These are phyloP conservation scores for Chelonia mydas DNA, from an alignment of 2,797 vertebrate genomes.

Conservation along the genomic window DNA sequence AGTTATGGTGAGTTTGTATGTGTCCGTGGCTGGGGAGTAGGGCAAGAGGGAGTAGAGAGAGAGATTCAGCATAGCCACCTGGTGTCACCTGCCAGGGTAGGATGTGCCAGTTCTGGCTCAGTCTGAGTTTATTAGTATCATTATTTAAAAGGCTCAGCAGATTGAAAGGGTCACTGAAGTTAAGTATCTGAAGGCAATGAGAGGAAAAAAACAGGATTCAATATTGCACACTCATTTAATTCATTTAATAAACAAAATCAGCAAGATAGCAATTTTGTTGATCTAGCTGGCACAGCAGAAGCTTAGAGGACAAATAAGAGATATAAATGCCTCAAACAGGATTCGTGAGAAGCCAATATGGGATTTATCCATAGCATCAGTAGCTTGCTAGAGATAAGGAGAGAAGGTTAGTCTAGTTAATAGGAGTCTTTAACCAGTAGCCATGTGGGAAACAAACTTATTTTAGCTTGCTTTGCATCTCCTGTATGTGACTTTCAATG, in stretches of 20 bases:
- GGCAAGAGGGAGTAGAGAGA: too few species aligned
- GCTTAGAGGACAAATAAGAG: slow-evolving; percentile 23
- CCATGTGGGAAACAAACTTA: not conserved
- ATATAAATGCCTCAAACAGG: not conserved
- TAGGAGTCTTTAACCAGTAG: not conserved
- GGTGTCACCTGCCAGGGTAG: not conserved
- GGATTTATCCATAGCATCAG: not conserved
- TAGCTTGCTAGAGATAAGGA: slow-evolving; percentile 22
- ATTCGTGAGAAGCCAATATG: not conserved
- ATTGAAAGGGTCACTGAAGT: not conserved
- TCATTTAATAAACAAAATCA: slow-evolving; percentile 57
- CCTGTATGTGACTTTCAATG: not conserved
- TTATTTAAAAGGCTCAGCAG: not conserved
- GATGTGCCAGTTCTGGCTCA: not conserved
- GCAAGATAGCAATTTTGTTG: not conserved
- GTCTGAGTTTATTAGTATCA: not conserved
- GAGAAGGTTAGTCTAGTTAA: slow-evolving; percentile 19
- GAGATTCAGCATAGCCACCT: not conserved
- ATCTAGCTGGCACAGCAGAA: slow-evolving; percentile 10
- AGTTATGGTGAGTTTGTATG: not conserved
- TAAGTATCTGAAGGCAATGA: not conserved
- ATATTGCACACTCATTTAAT: slow-evolving; percentile 15
- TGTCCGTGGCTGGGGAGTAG: not conserved
- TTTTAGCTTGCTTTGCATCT: not conserved
- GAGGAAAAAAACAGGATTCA: not conserved